Evolutionary conservation across 2,113 vertebrate species (phyloP).

Genomic region (Addax nasomaculatus): DNA sequence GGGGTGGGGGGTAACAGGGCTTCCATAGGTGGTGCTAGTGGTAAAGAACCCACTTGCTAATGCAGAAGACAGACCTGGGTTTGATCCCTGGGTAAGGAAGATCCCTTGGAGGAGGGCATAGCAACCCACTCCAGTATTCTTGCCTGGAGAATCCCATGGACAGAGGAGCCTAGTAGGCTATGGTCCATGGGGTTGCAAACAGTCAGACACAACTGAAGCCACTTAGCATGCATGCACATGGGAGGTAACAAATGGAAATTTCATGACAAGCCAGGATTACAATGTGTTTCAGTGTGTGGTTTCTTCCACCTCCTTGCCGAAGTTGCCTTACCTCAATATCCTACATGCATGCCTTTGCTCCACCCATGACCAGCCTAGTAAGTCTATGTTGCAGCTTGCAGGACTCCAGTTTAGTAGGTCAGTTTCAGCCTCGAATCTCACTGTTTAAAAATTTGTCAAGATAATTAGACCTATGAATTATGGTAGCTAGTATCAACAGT

Average conservation of each 20-base stretch:
- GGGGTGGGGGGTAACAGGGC: accelerated
- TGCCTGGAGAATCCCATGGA: background rate
- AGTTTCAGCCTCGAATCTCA: slow-evolving; percentile 21
- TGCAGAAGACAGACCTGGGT: background rate
- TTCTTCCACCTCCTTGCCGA: background rate
- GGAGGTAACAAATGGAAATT: background rate
- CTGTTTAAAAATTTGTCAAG: background rate
- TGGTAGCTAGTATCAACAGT: background rate
- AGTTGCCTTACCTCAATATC: background rate
- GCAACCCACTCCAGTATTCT: background rate
- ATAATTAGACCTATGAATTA: background rate
- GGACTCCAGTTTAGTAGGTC: slow-evolving; percentile 25
- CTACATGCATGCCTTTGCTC: background rate
- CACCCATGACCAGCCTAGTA: background rate
- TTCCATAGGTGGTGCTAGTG: background rate
- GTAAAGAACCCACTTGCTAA: background rate
- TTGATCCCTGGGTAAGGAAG: background rate
- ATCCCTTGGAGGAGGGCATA: background rate
- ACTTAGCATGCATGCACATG: background rate
- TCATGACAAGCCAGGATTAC: background rate
- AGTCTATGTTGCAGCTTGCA: background rate
- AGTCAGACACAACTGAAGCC: background rate
- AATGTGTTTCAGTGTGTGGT: background rate
- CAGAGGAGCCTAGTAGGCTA: background rate
- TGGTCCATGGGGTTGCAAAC: background rate